These are phyloP conservation scores for Drosophila orena DNA, from an alignment of 1,140 invertebrate genomes.

Conservation along the genomic window DNA sequence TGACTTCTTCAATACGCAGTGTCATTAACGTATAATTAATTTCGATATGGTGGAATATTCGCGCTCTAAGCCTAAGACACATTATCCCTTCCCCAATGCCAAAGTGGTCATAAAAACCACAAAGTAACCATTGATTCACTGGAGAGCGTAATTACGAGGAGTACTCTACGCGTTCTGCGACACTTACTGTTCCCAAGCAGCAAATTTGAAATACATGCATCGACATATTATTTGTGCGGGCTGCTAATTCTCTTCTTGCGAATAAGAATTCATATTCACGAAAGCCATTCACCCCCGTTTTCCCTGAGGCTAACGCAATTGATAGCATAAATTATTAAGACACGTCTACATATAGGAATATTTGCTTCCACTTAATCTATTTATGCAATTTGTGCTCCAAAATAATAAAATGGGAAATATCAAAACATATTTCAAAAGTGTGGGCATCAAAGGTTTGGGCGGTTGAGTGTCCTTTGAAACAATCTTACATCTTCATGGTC, in stretches of 20 bases:
- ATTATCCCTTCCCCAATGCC: too few species aligned
- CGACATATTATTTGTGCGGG: background rate
- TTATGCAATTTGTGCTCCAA: too few species aligned
- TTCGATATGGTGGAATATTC: slow-evolving; percentile 27
- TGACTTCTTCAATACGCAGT: slow-evolving; percentile 19
- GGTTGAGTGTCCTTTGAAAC: too few species aligned
- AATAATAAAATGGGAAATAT: too few species aligned
- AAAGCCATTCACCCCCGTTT: background rate
- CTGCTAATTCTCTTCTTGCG: slow-evolving; percentile 2
- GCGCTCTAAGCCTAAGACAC: background rate
- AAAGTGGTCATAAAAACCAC: slow-evolving; percentile 34
- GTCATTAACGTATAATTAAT: slow-evolving; percentile 39
- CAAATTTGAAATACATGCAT: background rate
- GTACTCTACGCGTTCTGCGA: background rate
- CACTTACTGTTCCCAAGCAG: background rate
- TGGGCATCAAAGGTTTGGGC: too few species aligned
- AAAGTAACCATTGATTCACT: slow-evolving; percentile 19
- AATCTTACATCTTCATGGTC: too few species aligned
- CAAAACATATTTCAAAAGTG: too few species aligned
- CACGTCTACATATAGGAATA: background rate
- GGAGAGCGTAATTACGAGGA: slow-evolving; percentile 7
- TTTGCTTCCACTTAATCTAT: too few species aligned
- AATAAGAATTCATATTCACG: slow-evolving; percentile 2
- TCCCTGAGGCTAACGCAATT: background rate
- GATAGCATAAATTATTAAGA: slow-evolving; percentile 8